phyloP scores from a whole-genome alignment of 2,888 invertebrate species.

The Hydraecia micacea region DNA sequence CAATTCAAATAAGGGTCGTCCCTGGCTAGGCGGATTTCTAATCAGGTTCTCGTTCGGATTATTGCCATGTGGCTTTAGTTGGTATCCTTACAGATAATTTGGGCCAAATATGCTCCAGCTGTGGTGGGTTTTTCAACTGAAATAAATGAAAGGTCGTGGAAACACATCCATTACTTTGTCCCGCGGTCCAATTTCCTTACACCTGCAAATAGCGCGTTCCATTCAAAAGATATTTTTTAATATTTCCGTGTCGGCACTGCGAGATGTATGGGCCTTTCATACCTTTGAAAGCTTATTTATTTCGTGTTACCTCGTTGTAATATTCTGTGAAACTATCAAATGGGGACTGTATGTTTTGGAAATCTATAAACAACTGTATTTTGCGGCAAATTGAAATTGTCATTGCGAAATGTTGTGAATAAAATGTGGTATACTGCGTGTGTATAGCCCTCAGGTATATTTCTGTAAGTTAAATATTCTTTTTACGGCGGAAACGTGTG shows the following conservation, averaged over 20 bases:
- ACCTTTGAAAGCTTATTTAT: constrained; percentile 68
- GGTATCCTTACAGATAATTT: constrained; percentile 67
- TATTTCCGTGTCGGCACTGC: constrained; percentile 64
- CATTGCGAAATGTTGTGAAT: constrained; percentile 36
- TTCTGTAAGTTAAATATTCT: constrained; percentile 61
- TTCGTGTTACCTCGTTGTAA: constrained; percentile 63
- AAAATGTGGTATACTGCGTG: constrained; percentile 21
- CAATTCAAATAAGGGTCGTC: constrained; percentile 67
- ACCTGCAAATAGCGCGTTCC: constrained; percentile 62
- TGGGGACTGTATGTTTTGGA: constrained; percentile 25
- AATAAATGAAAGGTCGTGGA: constrained; percentile 71
- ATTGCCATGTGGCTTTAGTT: constrained; percentile 69
- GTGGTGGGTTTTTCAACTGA: constrained; percentile 66
- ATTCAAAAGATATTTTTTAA: constrained; percentile 70
- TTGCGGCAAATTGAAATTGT: constrained; percentile 58
- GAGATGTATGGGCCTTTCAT: constrained; percentile 63
- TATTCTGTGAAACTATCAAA: constrained; percentile 65
- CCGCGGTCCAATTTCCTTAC: constrained; percentile 68
- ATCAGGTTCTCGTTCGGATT: constrained; percentile 71
- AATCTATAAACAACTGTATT: constrained; percentile 47
- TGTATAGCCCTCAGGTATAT: constrained; percentile 26
- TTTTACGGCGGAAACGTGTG: constrained; percentile 58
- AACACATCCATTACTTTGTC: constrained; percentile 67
- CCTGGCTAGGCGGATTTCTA: constrained; percentile 67
- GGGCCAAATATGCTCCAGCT: constrained; percentile 65